phyloP scores from a whole-genome alignment of 2,797 vertebrate species.

The Neopelma chrysocephalum region DNA sequence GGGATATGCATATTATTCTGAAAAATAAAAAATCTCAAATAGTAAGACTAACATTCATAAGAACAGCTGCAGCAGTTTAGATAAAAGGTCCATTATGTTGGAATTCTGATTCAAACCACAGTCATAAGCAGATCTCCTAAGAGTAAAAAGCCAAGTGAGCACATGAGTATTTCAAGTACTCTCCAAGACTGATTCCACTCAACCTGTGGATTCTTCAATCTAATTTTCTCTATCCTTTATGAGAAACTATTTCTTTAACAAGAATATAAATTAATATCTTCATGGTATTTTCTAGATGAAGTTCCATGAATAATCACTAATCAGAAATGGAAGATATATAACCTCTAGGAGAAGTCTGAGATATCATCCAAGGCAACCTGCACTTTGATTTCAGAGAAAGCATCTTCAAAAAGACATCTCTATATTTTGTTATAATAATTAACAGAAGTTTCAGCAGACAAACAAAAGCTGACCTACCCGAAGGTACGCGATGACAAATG shows the following conservation, averaged over 20 bases:
- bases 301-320: not conserved
- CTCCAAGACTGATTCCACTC: not conserved
- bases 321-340: not conserved
- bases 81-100: not conserved
- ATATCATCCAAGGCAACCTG: not conserved
- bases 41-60: not conserved
- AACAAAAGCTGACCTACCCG: constrained; percentile 85
- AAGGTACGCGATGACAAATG: constrained; percentile 97
- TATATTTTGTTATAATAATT: not conserved
- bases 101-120: not conserved
- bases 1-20: not conserved
- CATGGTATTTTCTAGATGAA: not conserved
- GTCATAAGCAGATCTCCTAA: not conserved
- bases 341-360: not conserved
- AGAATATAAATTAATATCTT: not conserved
- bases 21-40: not conserved
- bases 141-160: not conserved
- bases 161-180: not conserved
- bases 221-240: not conserved
- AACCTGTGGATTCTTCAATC: not conserved
- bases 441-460: constrained; percentile 18
- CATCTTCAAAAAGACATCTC: not conserved
- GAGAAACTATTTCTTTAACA: not conserved
- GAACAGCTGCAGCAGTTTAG: not conserved
- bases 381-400: not conserved